phyloP scores from a whole-genome alignment of 2,888 invertebrate genomes.

The Ochlodes sylvanus region DNA sequence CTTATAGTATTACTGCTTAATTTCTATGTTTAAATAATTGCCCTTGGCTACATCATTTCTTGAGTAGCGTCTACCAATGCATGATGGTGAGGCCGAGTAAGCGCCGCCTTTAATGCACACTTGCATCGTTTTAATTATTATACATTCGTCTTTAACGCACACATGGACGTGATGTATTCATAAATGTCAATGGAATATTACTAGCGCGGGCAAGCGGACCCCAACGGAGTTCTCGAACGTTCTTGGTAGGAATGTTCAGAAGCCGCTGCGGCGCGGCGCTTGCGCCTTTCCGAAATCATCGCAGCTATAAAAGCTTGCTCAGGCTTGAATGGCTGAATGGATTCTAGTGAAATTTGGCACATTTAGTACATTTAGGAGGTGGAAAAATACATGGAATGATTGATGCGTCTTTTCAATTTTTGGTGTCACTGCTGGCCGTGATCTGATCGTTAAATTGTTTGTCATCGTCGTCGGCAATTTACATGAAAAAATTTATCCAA shows the following conservation, averaged over 20 bases:
- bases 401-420: no score
- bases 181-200: conserved; percentile 75
- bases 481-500: no score
- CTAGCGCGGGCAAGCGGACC: conserved; percentile 53
- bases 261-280: background rate
- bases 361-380: background rate
- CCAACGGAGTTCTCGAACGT: conserved; percentile 64
- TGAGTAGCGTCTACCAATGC: background rate
- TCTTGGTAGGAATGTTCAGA: conserved; percentile 47
- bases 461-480: no score
- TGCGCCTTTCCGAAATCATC: conserved; percentile 14
- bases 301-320: conserved; percentile 3
- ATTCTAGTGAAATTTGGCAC: background rate
- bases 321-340: background rate
- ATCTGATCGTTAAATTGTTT: no score
- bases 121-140: conserved; percentile 49
- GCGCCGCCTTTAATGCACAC: conserved; percentile 29
- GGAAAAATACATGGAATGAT: no score
- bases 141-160: conserved; percentile 42
- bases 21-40: background rate
- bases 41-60: conserved; percentile 37
- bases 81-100: conserved; percentile 14
- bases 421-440: no score
- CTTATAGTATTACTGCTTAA: background rate
- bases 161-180: conserved; percentile 53